Evolutionary conservation across 2,113 vertebrate genomes (phyloP).

Genomic region (Saccopteryx leptura): DNA sequence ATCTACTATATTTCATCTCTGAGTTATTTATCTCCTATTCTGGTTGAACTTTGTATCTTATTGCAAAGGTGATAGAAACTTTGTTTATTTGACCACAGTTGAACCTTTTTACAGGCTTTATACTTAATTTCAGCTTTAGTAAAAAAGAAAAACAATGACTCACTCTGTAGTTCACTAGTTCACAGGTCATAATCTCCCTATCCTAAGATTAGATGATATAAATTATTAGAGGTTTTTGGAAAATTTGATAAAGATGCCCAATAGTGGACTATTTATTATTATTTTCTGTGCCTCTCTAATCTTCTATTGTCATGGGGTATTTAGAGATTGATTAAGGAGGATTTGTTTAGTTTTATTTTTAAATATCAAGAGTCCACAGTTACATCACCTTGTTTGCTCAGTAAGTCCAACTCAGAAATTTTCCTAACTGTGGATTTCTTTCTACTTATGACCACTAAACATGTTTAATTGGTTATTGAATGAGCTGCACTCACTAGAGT

Average conservation of each 20-base stretch:
- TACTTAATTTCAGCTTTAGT: not conserved
- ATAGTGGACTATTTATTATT: not conserved
- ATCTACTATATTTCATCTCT: slow-evolving; percentile 1
- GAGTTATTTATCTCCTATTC: slow-evolving; percentile 52
- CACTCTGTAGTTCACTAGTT: not conserved
- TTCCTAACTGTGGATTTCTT: not conserved
- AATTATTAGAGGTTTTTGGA: not conserved
- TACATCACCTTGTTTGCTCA: not conserved
- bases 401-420: not conserved
- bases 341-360: not conserved
- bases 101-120: slow-evolving; percentile 39
- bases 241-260: not conserved
- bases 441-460: not conserved
- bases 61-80: slow-evolving; percentile 6
- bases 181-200: not conserved
- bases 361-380: not conserved
- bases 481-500: slow-evolving; percentile 10
- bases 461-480: slow-evolving; percentile 50
- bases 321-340: slow-evolving; percentile 17
- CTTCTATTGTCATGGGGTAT: not conserved
- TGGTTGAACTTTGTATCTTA: slow-evolving; percentile 19
- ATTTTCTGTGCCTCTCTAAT: not conserved
- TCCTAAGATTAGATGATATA: not conserved
- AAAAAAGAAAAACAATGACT: not conserved
- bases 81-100: slow-evolving; percentile 28